Percentiles rank a stretch among this genome's conserved stretches.
Conservation (phyloP, 2,113 vertebrate genomes). For the Ctenodactylus gundi region DNA sequence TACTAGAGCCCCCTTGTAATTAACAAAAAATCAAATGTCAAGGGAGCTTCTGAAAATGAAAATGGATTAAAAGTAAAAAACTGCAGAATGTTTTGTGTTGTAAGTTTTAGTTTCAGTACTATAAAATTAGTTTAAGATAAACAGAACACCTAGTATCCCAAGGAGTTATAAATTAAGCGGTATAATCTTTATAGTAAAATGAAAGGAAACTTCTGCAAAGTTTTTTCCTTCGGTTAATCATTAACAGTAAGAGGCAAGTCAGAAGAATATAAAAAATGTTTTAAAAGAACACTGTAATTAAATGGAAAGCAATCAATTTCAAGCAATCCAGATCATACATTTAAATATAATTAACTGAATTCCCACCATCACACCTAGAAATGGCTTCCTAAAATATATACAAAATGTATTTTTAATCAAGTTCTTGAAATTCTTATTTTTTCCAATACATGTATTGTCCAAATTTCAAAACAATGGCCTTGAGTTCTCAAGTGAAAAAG, state of each 20-base stretch:
- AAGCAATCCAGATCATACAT: background rate
- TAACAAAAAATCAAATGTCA: slow-evolving; percentile 7
- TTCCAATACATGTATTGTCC: background rate
- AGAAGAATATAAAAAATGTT: background rate
- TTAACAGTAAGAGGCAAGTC: background rate
- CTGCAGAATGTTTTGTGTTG: background rate
- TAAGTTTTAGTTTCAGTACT: background rate
- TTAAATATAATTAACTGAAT: background rate
- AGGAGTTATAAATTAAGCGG: background rate
- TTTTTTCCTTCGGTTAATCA: background rate
- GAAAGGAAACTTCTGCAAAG: background rate
- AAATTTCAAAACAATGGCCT: background rate
- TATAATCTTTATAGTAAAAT: background rate
- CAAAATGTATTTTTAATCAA: background rate
- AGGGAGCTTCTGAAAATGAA: slow-evolving; percentile 18
- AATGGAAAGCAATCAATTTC: background rate
- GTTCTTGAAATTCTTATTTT: background rate
- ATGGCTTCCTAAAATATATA: background rate
- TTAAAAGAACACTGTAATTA: background rate
- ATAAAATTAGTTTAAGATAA: slow-evolving; percentile 10
- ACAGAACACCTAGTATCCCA: background rate
- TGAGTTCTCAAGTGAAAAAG: background rate
- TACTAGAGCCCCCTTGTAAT: background rate
- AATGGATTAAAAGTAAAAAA: background rate
- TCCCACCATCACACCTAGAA: background rate